A percentile compares a stretch with the other conserved stretches of the same genome.
Evolutionary conservation across 2,113 vertebrate species (phyloP).

Genomic region (Notechis scutatus): DNA sequence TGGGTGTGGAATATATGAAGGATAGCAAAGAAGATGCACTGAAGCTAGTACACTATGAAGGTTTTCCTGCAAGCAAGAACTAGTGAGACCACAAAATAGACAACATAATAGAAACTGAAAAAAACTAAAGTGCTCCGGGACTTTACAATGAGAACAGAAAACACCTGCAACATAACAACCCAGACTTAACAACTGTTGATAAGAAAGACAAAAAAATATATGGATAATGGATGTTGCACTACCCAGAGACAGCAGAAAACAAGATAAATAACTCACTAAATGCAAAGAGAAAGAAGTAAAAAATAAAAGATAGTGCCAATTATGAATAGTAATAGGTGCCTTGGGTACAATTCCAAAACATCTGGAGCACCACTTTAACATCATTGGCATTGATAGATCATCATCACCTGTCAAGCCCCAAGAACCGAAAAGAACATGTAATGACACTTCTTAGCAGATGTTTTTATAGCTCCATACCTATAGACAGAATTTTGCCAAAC

Average conservation of each 20-base stretch:
- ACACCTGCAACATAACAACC: neutral
- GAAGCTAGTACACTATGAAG: neutral
- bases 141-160: neutral
- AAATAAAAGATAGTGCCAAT: neutral
- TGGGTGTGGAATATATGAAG: neutral
- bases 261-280: neutral
- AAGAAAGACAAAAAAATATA: neutral
- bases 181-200: neutral
- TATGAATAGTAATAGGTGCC: neutral
- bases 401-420: neutral
- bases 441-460: neutral
- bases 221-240: neutral
- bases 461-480: neutral
- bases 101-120: neutral
- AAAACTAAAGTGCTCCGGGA: neutral
- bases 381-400: neutral
- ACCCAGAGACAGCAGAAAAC: neutral
- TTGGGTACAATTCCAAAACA: neutral
- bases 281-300: neutral
- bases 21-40: neutral
- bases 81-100: neutral
- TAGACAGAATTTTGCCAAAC: neutral
- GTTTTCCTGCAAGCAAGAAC: neutral
- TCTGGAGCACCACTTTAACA: neutral
- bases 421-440: neutral